phyloP scores from a whole-genome alignment of 2,888 invertebrate species.

The Cephus runcator region DNA sequence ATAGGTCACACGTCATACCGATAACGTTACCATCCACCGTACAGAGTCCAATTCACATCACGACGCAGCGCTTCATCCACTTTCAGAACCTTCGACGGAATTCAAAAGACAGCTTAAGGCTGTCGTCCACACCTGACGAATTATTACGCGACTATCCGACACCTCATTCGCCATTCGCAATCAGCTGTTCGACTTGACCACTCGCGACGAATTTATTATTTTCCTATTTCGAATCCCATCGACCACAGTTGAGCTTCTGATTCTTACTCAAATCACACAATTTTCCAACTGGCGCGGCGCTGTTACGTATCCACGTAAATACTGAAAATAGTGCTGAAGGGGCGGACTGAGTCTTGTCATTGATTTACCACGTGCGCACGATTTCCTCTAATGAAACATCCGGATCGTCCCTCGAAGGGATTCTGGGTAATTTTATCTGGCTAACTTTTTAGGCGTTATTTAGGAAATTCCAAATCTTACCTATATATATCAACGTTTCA shows the following conservation, averaged over 20 bases:
- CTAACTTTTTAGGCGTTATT: not conserved
- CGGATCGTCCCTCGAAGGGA: no score
- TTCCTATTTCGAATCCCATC: no score
- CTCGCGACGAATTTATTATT: no score
- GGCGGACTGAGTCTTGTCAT: no score
- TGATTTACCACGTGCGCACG: no score
- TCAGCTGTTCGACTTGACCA: not conserved
- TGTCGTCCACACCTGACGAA: not conserved
- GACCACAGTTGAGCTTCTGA: no score
- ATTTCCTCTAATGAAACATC: no score
- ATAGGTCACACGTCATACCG: not conserved
- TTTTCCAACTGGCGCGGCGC: no score
- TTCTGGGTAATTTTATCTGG: not conserved
- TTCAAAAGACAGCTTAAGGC: not conserved
- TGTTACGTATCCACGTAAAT: no score
- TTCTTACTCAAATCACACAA: no score
- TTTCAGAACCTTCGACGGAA: not conserved
- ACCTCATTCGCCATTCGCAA: not conserved
- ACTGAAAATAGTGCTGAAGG: no score
- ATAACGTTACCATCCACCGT: not conserved
- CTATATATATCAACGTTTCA: not conserved
- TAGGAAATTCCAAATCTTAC: not conserved
- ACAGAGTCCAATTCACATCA: not conserved
- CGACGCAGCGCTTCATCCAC: not conserved
- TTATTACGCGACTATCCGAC: not conserved